Percentiles rank a stretch among this genome's conserved stretches.
Evolutionary conservation across 2,797 vertebrate species (phyloP).

Genomic region (Chaunax sp.): DNA sequence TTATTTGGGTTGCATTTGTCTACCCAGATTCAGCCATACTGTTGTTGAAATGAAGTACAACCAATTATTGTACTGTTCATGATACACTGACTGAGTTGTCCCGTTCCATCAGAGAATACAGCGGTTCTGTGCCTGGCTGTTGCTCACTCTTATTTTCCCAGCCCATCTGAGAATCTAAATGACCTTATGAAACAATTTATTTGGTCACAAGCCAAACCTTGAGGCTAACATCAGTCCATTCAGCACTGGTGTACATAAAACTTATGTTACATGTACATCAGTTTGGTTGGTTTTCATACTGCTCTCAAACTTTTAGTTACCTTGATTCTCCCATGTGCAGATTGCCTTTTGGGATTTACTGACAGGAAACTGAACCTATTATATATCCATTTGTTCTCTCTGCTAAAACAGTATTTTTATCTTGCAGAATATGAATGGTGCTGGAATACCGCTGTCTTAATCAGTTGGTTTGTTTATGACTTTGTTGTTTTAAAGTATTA

Average conservation of each 20-base stretch:
- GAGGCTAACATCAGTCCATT: slow-evolving; percentile 10
- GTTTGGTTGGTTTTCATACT: too few relatives aligned
- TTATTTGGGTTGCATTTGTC: not conserved
- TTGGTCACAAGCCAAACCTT: slow-evolving; percentile 20
- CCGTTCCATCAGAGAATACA: not conserved
- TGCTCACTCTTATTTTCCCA: slow-evolving; percentile 13
- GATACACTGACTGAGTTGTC: not conserved
- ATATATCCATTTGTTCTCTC: too few relatives aligned
- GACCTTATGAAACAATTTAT: slow-evolving; percentile 24
- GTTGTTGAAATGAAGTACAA: not conserved
- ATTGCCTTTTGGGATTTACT: not conserved
- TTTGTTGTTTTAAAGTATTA: too few relatives aligned
- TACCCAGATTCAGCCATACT: too few relatives aligned
- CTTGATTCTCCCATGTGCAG: too few relatives aligned
- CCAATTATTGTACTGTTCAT: not conserved
- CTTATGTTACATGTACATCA: too few relatives aligned
- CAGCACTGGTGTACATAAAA: slow-evolving; percentile 6
- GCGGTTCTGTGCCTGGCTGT: not conserved
- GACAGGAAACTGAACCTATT: not conserved
- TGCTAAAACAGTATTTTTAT: too few relatives aligned
- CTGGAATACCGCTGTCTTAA: too few relatives aligned
- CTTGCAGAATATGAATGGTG: too few relatives aligned
- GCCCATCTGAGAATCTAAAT: not conserved
- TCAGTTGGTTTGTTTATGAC: too few relatives aligned
- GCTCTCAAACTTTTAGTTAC: too few relatives aligned